phyloP scores from a whole-genome alignment of 2,797 vertebrate genomes.

The Melanotaenia nigrans region DNA sequence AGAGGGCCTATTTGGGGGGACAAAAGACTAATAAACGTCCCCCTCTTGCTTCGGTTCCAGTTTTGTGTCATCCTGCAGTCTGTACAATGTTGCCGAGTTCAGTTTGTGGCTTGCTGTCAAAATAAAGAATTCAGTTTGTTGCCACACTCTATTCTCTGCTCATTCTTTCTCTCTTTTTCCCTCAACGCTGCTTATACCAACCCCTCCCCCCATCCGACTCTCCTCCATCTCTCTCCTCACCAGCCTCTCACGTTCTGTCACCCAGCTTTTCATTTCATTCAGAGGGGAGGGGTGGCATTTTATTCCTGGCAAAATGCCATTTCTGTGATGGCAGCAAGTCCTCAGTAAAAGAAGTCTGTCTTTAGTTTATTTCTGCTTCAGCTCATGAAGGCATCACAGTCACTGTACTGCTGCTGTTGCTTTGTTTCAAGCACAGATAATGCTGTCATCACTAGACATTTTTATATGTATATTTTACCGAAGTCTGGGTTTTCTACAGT shows the following conservation, averaged over 20 bases:
- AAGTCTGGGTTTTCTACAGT: neutral
- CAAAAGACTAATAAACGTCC: conserved; percentile 65
- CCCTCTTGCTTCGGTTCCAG: conserved; percentile 41
- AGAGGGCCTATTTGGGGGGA: conserved; percentile 54
- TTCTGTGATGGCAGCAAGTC: conserved; percentile 69
- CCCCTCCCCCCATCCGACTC: conserved; percentile 44
- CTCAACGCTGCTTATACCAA: conserved; percentile 34
- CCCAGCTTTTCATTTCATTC: conserved; percentile 60
- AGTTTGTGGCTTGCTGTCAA: conserved; percentile 19
- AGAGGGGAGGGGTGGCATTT: conserved; percentile 71
- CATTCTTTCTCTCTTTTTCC: conserved; percentile 38
- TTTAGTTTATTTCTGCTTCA: conserved; percentile 47
- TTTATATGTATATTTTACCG: conserved; percentile 21
- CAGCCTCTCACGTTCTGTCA: conserved; percentile 50
- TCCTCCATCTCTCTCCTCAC: conserved; percentile 32
- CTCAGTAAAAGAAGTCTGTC: conserved; percentile 65
- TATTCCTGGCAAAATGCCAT: conserved; percentile 78
- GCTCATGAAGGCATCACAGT: conserved; percentile 29
- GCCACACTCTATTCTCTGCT: conserved; percentile 17
- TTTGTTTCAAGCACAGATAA: neutral
- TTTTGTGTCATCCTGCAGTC: conserved; percentile 42
- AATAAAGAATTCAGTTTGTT: conserved; percentile 41
- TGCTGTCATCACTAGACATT: neutral
- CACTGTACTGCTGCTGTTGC: conserved; percentile 9
- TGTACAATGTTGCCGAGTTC: conserved; percentile 18